Evolutionary conservation across 2,113 vertebrate genomes (phyloP).

Genomic region (Centropus bengalensis): DNA sequence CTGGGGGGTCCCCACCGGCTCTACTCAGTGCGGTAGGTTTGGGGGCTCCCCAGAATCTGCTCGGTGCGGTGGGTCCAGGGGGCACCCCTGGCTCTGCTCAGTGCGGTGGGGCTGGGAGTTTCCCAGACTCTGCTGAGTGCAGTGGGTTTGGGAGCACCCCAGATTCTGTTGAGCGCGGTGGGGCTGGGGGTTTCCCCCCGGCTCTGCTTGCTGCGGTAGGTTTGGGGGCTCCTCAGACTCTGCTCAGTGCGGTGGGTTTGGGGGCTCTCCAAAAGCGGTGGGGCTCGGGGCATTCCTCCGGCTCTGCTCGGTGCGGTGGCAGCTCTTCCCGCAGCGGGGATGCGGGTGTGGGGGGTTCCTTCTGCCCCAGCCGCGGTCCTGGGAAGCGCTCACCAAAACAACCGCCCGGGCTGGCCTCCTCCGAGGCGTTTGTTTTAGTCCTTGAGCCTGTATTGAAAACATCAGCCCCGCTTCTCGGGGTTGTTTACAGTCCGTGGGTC

Average conservation of each 20-base stretch:
- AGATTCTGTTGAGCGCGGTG: no score
- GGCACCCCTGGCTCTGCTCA: no score
- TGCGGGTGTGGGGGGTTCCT: background rate
- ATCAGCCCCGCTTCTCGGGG: constrained; percentile 56
- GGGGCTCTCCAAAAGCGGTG: no score
- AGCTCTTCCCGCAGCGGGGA: background rate
- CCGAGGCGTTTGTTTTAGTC: constrained; percentile 51
- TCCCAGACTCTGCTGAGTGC: background rate
- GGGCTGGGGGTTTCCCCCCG: background rate
- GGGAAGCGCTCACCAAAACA: constrained; percentile 42
- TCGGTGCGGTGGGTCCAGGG: no score
- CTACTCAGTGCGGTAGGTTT: no score
- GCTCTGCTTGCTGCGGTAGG: background rate
- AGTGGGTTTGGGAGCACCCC: background rate
- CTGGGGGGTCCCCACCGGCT: no score
- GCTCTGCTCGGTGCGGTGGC: no score
- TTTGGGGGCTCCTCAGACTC: background rate
- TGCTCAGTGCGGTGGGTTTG: no score
- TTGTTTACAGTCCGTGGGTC: constrained; percentile 50
- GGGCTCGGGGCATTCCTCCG: no score
- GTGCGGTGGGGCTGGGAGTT: background rate
- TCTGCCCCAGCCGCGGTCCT: background rate
- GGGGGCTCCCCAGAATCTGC: no score
- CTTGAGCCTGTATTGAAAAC: constrained; percentile 42
- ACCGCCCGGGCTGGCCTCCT: background rate